Conservation (phyloP, 2,797 vertebrate genomes). For the Hoplostethus atlanticus region DNA sequence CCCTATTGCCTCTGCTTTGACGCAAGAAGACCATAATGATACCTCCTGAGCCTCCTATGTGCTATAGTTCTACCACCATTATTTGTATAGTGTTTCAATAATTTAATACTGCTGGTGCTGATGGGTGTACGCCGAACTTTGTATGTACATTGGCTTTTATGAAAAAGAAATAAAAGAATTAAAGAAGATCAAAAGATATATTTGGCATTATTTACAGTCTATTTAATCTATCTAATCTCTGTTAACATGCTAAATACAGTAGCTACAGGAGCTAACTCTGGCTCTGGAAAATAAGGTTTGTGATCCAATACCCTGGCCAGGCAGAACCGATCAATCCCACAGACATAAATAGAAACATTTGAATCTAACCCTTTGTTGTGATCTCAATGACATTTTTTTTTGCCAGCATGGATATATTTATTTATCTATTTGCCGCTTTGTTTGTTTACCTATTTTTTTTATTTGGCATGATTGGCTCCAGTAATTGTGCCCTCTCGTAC, state of each 20-base stretch:
- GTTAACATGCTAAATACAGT: too few relatives aligned
- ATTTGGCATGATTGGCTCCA: not conserved
- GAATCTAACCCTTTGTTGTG: not conserved
- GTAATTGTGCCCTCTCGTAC: conserved; percentile 25
- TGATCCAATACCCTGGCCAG: not conserved
- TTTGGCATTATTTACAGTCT: not conserved
- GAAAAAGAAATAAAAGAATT: not conserved
- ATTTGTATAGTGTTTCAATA: conserved; percentile 20
- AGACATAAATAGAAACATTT: not conserved
- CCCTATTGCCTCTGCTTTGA: conserved; percentile 50
- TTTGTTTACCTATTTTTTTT: not conserved
- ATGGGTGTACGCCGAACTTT: not conserved
- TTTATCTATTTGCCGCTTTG: not conserved
- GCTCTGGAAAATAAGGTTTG: not conserved
- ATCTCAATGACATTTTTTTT: not conserved
- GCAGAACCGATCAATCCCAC: not conserved
- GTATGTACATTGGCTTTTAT: not conserved
- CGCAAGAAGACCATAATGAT: conserved; percentile 27
- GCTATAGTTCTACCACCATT: conserved; percentile 27
- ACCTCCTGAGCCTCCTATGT: conserved; percentile 12
- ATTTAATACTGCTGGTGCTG: not conserved
- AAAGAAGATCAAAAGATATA: not conserved
- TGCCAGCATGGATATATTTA: not conserved
- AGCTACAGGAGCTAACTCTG: not conserved
- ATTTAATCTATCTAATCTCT: not conserved